Evolutionary conservation across 2,797 vertebrate genomes (phyloP).

Genomic region (Sebastes melanostomus): DNA sequence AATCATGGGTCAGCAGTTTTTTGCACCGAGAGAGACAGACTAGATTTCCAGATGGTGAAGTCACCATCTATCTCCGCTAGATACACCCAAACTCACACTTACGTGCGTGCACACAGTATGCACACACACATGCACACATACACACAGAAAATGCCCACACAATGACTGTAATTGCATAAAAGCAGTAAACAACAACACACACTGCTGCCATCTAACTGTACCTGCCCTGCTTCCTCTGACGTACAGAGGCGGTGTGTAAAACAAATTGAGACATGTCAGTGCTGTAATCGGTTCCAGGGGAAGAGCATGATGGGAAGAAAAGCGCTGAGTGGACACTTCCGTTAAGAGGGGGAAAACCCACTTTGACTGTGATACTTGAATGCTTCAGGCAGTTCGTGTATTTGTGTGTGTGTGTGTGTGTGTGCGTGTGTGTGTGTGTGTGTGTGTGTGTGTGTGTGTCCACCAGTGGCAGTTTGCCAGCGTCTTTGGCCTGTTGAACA

Average conservation of each 20-base stretch:
- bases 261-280: conserved; percentile 38
- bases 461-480: conserved; percentile 35
- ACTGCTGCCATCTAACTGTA: background rate
- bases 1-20: conserved; percentile 92
- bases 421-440: conserved; percentile 17
- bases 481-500: conserved; percentile 15
- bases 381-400: background rate
- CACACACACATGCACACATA: background rate
- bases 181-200: background rate
- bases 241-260: background rate
- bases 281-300: conserved; percentile 49
- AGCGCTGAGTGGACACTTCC: conserved; percentile 67
- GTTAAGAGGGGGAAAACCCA: conserved; percentile 44
- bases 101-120: background rate
- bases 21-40: conserved; percentile 85
- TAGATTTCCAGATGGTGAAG: conserved; percentile 94
- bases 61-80: conserved; percentile 85
- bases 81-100: conserved; percentile 19
- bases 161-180: background rate
- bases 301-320: conserved; percentile 52
- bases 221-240: conserved; percentile 5
- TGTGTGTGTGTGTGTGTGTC: conserved; percentile 27
- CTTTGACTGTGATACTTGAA: conserved; percentile 32
- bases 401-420: background rate
- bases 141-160: background rate